Conservation (phyloP, 2,797 vertebrate genomes). For the Periophthalmus magnuspinnatus region DNA sequence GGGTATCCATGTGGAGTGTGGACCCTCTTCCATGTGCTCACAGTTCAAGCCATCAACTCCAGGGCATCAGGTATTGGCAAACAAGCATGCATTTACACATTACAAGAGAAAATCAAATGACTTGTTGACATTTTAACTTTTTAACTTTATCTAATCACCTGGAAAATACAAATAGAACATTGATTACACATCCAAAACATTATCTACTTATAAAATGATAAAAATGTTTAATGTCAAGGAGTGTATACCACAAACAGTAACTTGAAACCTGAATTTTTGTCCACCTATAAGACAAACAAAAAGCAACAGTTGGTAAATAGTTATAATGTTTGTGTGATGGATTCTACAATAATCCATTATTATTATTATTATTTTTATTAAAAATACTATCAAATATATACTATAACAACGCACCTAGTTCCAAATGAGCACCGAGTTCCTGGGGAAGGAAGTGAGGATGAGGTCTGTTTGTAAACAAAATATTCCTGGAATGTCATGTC, state of each 20-base stretch:
- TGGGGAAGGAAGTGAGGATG: conserved; percentile 4
- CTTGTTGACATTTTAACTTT: background rate
- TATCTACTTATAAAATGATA: too few species aligned
- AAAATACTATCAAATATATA: too few species aligned
- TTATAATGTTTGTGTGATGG: too few species aligned
- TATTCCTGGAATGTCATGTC: conserved; percentile 42
- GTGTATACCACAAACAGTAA: too few species aligned
- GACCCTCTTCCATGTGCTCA: conserved; percentile 91
- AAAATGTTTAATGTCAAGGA: too few species aligned
- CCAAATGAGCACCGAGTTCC: too few species aligned
- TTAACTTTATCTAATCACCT: background rate
- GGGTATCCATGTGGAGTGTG: conserved; percentile 91
- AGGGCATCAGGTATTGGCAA: conserved; percentile 53
- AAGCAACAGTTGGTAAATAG: background rate
- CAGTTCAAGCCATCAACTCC: conserved; percentile 74
- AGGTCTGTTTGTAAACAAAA: conserved; percentile 50
- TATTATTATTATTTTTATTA: too few species aligned
- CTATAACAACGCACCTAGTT: background rate
- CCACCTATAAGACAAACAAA: background rate
- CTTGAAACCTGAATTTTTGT: too few species aligned
- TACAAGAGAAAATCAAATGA: background rate
- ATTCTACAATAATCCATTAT: too few species aligned
- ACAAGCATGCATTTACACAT: conserved; percentile 20
- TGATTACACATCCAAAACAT: conserved; percentile 15
- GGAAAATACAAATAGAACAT: background rate